Evolutionary conservation across 2,113 vertebrate species (phyloP).

Genomic region (Ranitomeya imitator): DNA sequence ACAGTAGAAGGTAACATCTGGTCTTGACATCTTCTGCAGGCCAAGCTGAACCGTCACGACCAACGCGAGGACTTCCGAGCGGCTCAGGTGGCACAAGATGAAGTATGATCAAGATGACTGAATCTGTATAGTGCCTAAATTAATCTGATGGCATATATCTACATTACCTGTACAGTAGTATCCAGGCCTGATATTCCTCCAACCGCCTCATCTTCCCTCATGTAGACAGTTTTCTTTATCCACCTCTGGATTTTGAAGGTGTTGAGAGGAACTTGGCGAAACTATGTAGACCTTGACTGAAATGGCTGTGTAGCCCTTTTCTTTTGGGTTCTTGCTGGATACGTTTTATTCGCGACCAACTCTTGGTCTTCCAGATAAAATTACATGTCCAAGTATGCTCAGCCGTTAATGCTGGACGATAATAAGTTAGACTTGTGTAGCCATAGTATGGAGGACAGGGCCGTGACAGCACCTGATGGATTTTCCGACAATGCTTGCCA

Average conservation of each 20-base stretch:
- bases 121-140: background rate
- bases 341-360: background rate
- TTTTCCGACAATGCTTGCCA: background rate
- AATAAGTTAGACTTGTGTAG: background rate
- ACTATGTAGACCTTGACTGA: too few species aligned
- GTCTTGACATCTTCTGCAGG: constrained; percentile 22
- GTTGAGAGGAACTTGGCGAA: too few species aligned
- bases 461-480: background rate
- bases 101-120: constrained; percentile 62
- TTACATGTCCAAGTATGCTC: background rate
- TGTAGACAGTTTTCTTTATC: background rate
- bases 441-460: background rate
- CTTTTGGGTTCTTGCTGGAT: too few species aligned
- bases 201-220: background rate
- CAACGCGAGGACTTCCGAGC: constrained; percentile 68
- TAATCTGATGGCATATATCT: background rate
- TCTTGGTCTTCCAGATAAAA: background rate
- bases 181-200: background rate
- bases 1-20: background rate
- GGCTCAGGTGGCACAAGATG: constrained; percentile 77
- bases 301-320: too few species aligned
- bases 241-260: too few species aligned
- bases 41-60: constrained; percentile 47
- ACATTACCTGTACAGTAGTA: background rate
- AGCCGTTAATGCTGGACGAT: background rate